A percentile compares a stretch with the other conserved stretches of the same genome.
Evolutionary conservation across 2,888 invertebrate species (phyloP).

Genomic region (Eilema depressum): DNA sequence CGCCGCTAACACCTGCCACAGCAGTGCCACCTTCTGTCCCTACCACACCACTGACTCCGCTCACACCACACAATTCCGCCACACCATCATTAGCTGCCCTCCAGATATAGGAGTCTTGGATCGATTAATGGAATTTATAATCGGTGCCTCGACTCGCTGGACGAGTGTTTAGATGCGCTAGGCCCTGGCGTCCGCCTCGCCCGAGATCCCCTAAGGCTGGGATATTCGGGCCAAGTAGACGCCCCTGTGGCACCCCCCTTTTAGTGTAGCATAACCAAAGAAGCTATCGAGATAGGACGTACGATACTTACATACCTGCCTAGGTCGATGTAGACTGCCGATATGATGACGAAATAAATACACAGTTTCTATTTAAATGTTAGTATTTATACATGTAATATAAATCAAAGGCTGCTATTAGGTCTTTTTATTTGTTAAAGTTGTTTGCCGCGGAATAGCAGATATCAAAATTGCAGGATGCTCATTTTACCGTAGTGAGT

Average conservation of each 20-base stretch:
- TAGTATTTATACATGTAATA: slow-evolving; percentile 65
- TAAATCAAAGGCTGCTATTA: slow-evolving; percentile 77
- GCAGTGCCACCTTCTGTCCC: slow-evolving; percentile 72
- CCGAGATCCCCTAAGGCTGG: slow-evolving; percentile 15
- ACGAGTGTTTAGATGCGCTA: slow-evolving; percentile 59
- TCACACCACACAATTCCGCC: slow-evolving; percentile 68
- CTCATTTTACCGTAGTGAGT: slow-evolving; percentile 85
- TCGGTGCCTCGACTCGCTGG: slow-evolving; percentile 30
- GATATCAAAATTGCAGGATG: slow-evolving; percentile 76
- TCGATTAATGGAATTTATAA: slow-evolving; percentile 27
- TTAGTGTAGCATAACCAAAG: slow-evolving; percentile 72
- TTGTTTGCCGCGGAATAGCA: slow-evolving; percentile 54
- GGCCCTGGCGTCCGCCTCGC: slow-evolving; percentile 42
- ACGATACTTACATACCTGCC: slow-evolving; percentile 25
- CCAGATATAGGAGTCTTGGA: slow-evolving; percentile 66
- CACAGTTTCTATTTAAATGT: slow-evolving; percentile 75
- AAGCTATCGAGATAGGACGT: slow-evolving; percentile 58
- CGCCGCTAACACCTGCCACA: slow-evolving; percentile 70
- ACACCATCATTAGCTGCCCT: slow-evolving; percentile 72
- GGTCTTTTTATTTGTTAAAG: slow-evolving; percentile 64
- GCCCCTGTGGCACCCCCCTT: slow-evolving; percentile 44
- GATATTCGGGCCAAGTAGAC: slow-evolving; percentile 31
- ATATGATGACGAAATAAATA: slow-evolving; percentile 59
- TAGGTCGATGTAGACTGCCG: slow-evolving; percentile 59
- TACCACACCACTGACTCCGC: slow-evolving; percentile 73